Evolutionary conservation across 64 coral and sea anemone genomes (phyloP), one percentile per base, ranked within the genome.

Genomic region (Montipora capricornis): DNA sequence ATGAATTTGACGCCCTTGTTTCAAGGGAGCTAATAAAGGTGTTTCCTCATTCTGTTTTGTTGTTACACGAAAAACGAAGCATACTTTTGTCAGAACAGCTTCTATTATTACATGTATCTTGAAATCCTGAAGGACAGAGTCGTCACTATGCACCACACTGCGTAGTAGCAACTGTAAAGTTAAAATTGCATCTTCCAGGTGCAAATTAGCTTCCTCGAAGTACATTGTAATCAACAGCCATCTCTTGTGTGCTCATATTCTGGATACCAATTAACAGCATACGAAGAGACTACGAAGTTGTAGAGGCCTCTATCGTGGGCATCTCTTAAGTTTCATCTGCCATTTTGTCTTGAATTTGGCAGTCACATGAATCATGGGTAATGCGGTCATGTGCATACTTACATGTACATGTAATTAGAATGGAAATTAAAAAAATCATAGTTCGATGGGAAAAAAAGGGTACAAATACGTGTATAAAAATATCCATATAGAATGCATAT

Each of bases 41-140:
- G 49, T 79, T 79, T 79, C 77, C 48, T 79, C 46, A 1, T 79
- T 51, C 77, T 79, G 49, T 79, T 4, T 79, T 79, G 17, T 79
- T 47, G 51, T 79, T 79, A 15, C 49, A 79, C 67, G 67, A 69
- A 69, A 4, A 69, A 69, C 1, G 16, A 69, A 69, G 13, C 67
- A 15, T 69, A 69, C 77, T 79, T 79, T 79, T 79, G 49, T 79
- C 17, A 50, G 51, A 79, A 79, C 45, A 79, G 16, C 77, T 79
- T 19, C 77, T 79, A 37, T 37, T 79, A 79, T 53, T 51, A 47
- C 22, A 24, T 24, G 22, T 24, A 26, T 79, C 77, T 79, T 16
- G 1, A 79, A 53, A 16, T 79, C 77, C 51, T 52, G 77, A 79
- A 79, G 77, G 77, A 79, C 48, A 79, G 77, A 79, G 77, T 79